phyloP scores from a whole-genome alignment of 2,888 invertebrate genomes.

The Drosophila conformis region DNA sequence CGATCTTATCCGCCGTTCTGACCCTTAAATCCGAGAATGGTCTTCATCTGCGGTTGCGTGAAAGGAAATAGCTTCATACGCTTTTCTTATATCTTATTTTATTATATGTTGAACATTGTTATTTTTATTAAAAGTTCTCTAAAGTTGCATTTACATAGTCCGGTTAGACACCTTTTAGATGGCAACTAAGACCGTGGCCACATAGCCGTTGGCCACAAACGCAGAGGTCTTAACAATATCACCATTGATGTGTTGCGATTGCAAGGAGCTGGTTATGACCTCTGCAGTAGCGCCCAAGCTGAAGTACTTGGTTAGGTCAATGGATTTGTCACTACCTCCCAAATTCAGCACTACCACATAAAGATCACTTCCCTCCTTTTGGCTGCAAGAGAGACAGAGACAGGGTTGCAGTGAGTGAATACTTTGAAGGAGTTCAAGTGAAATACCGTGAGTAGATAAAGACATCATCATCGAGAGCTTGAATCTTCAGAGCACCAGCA shows the following conservation, averaged over 20 bases:
- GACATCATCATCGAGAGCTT: conserved; percentile 77
- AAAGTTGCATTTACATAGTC: not conserved
- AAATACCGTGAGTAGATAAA: conserved; percentile 81
- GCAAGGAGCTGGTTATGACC: conserved; percentile 83
- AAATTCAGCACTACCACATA: conserved; percentile 86
- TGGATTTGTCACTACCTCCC: conserved; percentile 84
- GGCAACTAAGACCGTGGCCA: conserved; percentile 81
- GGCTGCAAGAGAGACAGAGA: conserved; percentile 42
- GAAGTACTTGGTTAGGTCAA: conserved; percentile 84
- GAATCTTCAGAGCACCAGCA: conserved; percentile 71
- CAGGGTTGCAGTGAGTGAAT: not conserved
- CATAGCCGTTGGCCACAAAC: conserved; percentile 75
- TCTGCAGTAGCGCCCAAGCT: conserved; percentile 74
- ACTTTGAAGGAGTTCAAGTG: rapidly evolving
- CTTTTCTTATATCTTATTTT: not conserved
- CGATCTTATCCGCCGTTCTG: conserved; percentile 85
- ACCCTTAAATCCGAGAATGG: conserved; percentile 86
- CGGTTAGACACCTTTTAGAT: conserved; percentile 33
- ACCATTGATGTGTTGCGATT: conserved; percentile 82
- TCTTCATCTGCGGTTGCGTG: conserved; percentile 84
- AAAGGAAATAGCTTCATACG: conserved; percentile 59
- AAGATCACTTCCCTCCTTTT: conserved; percentile 73
- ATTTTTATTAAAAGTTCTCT: conserved; percentile 1
- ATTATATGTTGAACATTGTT: not conserved
- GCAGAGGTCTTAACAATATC: conserved; percentile 70